Percentiles rank a stretch among this genome's conserved stretches.
These are phyloP conservation scores for Rhabdornis inornatus DNA, from an alignment of 2,113 vertebrate genomes.

Conservation along the genomic window DNA sequence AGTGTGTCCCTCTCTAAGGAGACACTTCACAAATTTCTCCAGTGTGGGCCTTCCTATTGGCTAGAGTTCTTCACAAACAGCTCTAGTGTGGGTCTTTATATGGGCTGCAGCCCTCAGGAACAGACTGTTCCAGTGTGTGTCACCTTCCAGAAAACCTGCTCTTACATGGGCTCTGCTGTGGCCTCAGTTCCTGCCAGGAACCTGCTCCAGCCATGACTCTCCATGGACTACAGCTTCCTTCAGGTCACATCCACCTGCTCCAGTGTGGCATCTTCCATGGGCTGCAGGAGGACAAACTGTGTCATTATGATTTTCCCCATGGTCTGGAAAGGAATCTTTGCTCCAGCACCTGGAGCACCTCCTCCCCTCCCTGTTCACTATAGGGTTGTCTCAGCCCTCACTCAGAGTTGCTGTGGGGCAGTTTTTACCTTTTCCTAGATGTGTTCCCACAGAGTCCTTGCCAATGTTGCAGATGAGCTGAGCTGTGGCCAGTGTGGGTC, in stretches of 20 bases:
- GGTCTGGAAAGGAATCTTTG: neutral
- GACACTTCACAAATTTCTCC: neutral
- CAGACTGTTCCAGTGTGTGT: neutral
- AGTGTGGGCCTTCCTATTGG: accelerated
- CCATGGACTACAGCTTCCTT: neutral
- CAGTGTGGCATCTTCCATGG: neutral
- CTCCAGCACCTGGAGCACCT: neutral
- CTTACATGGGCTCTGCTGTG: neutral
- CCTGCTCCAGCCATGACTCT: neutral
- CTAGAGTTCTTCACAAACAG: neutral
- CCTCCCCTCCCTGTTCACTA: neutral
- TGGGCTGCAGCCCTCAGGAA: neutral
- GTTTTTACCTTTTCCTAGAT: neutral
- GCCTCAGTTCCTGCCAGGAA: neutral
- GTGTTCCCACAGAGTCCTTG: neutral
- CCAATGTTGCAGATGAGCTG: accelerated
- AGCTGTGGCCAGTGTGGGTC: neutral
- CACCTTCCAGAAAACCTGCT: neutral
- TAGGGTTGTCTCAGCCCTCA: neutral
- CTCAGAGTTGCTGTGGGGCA: neutral
- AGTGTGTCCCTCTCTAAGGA: neutral
- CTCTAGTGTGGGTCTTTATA: neutral
- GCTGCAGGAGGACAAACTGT: neutral
- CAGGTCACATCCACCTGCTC: neutral
- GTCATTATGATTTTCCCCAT: neutral